Conservation (phyloP, 2,888 invertebrate species). For the Tortricodes alternella region DNA sequence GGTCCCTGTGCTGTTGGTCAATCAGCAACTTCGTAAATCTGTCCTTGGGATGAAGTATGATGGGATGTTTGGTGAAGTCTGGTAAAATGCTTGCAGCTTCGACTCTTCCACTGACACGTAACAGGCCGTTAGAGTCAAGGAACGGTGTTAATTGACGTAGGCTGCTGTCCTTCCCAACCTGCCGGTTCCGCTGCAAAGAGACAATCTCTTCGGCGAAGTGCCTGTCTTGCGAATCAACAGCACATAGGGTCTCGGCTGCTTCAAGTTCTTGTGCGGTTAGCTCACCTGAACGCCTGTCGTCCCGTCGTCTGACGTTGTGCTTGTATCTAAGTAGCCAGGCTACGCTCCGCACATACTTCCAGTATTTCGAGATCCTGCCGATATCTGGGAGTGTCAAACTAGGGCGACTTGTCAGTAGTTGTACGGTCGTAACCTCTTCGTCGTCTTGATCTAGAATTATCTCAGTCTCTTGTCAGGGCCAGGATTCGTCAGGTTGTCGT, state of each 20-base stretch:
- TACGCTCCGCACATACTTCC: not conserved
- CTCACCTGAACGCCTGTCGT: not conserved
- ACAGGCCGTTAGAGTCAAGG: not conserved
- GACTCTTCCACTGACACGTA: not conserved
- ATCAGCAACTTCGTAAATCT: not conserved
- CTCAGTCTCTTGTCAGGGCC: not conserved
- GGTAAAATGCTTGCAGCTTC: not conserved
- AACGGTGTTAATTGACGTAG: not conserved
- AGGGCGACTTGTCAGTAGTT: not conserved
- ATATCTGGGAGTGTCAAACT: not conserved
- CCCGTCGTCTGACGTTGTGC: not conserved
- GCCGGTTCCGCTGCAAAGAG: not conserved
- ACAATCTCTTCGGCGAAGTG: not conserved
- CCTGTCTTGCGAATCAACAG: not conserved
- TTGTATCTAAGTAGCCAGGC: not conserved
- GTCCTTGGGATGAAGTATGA: not conserved
- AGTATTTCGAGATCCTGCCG: not conserved
- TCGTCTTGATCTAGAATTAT: not conserved
- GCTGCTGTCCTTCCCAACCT: not conserved
- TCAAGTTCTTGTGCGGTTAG: not conserved
- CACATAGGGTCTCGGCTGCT: not conserved
- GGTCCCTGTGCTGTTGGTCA: not conserved
- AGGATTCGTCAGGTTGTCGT: not conserved
- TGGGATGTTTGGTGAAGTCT: not conserved
- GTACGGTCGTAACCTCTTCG: not conserved